Conservation (phyloP, 2,797 vertebrate genomes). For the Tadarida brasiliensis region DNA sequence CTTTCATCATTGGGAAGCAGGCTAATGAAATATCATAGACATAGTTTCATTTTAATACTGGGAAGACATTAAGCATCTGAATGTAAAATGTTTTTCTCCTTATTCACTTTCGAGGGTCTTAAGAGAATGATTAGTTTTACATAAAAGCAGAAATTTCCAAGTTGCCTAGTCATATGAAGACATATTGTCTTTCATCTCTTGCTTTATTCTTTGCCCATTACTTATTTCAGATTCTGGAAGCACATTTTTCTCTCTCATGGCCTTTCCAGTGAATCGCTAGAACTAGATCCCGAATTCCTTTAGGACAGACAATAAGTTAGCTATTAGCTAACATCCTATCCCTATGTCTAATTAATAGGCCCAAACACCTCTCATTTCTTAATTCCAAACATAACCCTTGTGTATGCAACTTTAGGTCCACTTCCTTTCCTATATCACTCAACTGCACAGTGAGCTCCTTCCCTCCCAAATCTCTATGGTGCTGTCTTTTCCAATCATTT, state of each 20-base stretch:
- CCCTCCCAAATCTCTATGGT: neutral
- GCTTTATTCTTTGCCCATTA: slow-evolving; percentile 30
- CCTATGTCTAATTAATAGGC: neutral
- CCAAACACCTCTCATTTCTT: neutral
- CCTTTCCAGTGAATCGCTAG: neutral
- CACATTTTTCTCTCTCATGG: neutral
- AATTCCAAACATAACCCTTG: neutral
- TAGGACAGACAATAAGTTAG: neutral
- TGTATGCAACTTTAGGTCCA: neutral
- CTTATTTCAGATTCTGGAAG: slow-evolving; percentile 39
- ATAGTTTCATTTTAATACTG: slow-evolving; percentile 21
- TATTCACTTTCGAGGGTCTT: slow-evolving; percentile 57
- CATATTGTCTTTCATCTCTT: neutral
- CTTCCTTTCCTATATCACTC: neutral
- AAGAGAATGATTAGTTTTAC: slow-evolving; percentile 7
- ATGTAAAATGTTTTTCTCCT: slow-evolving; percentile 54
- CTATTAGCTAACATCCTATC: neutral
- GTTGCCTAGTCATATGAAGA: neutral
- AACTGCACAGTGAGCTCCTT: neutral
- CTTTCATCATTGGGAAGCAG: slow-evolving; percentile 9
- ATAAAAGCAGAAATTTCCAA: slow-evolving; percentile 34
- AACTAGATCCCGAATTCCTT: neutral
- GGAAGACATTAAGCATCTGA: neutral
- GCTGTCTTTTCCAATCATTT: neutral
- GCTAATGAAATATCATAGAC: slow-evolving; percentile 31